Evolutionary conservation across 2,888 invertebrate genomes (phyloP).

Genomic region (Altica lythri): DNA sequence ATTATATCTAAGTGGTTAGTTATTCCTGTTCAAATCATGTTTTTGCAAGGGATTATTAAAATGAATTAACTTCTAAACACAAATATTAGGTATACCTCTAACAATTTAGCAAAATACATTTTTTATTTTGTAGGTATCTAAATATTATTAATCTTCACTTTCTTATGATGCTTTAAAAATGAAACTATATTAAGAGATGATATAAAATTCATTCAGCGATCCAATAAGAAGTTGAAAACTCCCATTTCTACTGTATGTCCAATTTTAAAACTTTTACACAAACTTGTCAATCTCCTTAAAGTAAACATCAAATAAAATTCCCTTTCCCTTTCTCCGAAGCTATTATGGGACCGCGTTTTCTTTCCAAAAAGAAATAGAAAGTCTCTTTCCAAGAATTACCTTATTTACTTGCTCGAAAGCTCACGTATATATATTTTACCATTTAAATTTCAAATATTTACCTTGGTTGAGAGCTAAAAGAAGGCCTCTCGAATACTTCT

Average conservation of each 20-base stretch:
- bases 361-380: slow-evolving; percentile 12
- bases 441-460: slow-evolving; percentile 50
- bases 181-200: too few species aligned
- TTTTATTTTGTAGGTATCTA: too few species aligned
- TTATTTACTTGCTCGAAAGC: slow-evolving; percentile 33
- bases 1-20: too few species aligned
- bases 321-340: slow-evolving; percentile 12
- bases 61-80: too few species aligned
- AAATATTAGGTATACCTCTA: too few species aligned
- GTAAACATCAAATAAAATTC: slow-evolving; percentile 31
- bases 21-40: too few species aligned
- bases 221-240: too few species aligned
- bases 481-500: slow-evolving; percentile 37
- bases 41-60: too few species aligned
- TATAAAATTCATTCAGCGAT: too few species aligned
- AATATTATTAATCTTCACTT: too few species aligned
- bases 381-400: slow-evolving; percentile 34
- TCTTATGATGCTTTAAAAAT: too few species aligned
- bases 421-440: slow-evolving; percentile 32
- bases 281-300: slow-evolving; percentile 29
- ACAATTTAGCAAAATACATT: too few species aligned
- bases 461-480: slow-evolving; percentile 34
- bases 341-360: slow-evolving; percentile 15
- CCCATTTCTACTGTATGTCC: slow-evolving; percentile 7
- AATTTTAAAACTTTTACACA: slow-evolving; percentile 18